Percentiles rank a stretch among this genome's conserved stretches.
These are phyloP conservation scores for Apistogramma diplotaenia DNA, from an alignment of 2,113 vertebrate species.

Conservation along the genomic window DNA sequence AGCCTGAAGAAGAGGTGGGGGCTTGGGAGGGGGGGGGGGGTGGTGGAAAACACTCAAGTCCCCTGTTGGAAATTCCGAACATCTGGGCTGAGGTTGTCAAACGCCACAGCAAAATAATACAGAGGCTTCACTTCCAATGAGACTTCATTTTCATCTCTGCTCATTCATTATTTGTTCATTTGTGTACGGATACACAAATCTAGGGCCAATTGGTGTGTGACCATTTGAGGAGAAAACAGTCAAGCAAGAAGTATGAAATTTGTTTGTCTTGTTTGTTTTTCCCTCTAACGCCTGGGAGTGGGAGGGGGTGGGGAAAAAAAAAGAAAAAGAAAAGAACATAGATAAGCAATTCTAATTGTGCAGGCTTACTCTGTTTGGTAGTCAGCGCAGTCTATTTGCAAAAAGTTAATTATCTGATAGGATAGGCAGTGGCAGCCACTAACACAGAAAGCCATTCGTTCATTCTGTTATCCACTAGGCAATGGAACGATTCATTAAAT, in stretches of 20 bases:
- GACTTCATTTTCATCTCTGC: conserved; percentile 39
- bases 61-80: conserved; percentile 38
- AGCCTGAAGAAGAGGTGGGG: not conserved
- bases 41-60: conserved; percentile 20
- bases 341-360: conserved; percentile 76
- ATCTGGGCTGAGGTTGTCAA: conserved; percentile 49
- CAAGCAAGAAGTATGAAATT: conserved; percentile 56
- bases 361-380: conserved; percentile 65
- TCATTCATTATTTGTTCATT: conserved; percentile 53
- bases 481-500: conserved; percentile 78
- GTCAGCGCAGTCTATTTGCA: conserved; percentile 78
- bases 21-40: not conserved
- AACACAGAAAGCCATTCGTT: conserved; percentile 76
- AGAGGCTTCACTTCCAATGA: conserved; percentile 31
- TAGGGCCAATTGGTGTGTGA: conserved; percentile 26
- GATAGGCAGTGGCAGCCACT: conserved; percentile 76
- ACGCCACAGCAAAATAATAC: conserved; percentile 25
- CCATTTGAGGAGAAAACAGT: conserved; percentile 23
- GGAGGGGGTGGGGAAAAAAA: not conserved
- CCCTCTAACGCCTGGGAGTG: conserved; percentile 33
- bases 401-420: conserved; percentile 89
- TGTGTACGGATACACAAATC: conserved; percentile 35
- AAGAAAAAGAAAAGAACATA: conserved; percentile 53
- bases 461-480: conserved; percentile 79
- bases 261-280: conserved; percentile 70